Percentiles rank a stretch among this genome's conserved stretches.
Evolutionary conservation across 1,140 invertebrate species (phyloP).

Genomic region (Ectropis grisescens): DNA sequence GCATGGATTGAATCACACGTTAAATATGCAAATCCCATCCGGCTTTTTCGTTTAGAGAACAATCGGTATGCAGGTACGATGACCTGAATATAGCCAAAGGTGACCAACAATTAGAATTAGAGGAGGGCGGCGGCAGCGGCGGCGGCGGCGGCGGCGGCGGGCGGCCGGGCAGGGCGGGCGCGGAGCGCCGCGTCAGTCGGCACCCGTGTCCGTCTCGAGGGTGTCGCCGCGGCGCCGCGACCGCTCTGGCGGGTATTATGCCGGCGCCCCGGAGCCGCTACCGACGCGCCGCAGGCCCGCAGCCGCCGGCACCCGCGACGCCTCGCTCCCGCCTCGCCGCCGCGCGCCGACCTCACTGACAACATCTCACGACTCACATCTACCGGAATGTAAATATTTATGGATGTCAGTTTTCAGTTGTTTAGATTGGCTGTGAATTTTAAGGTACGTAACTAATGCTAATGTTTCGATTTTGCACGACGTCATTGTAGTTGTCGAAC

Average conservation of each 20-base stretch:
- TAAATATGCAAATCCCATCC: slow-evolving; percentile 43
- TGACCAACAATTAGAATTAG: slow-evolving; percentile 58
- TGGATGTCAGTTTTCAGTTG: slow-evolving; percentile 68
- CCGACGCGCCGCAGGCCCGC: slow-evolving; percentile 39
- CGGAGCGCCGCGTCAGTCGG: slow-evolving; percentile 24
- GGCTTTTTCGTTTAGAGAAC: slow-evolving; percentile 27
- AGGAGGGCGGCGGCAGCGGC: slow-evolving; percentile 28
- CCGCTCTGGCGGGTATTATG: slow-evolving; percentile 40
- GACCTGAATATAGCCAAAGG: slow-evolving; percentile 50
- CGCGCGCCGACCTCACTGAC: slow-evolving; percentile 17
- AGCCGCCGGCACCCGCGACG: slow-evolving; percentile 13
- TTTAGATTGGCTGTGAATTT: slow-evolving; percentile 69
- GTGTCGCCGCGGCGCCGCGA: slow-evolving; percentile 18
- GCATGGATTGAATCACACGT: slow-evolving; percentile 28
- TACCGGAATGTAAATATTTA: slow-evolving; percentile 66
- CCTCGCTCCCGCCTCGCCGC: slow-evolving; percentile 21
- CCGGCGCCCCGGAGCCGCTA: slow-evolving; percentile 44
- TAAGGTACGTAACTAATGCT: slow-evolving; percentile 62
- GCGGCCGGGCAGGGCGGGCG: slow-evolving; percentile 12
- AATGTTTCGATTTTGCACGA: slow-evolving; percentile 47
- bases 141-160: slow-evolving; percentile 18
- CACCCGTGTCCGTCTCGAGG: slow-evolving; percentile 22
- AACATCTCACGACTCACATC: slow-evolving; percentile 40
- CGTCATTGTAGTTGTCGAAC: slow-evolving; percentile 22
- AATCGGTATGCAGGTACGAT: slow-evolving; percentile 48